A percentile compares a stretch with the other conserved stretches of the same genome.
Evolutionary conservation across 2,888 invertebrate species (phyloP).

Genomic region (Drosophila lacicola): DNA sequence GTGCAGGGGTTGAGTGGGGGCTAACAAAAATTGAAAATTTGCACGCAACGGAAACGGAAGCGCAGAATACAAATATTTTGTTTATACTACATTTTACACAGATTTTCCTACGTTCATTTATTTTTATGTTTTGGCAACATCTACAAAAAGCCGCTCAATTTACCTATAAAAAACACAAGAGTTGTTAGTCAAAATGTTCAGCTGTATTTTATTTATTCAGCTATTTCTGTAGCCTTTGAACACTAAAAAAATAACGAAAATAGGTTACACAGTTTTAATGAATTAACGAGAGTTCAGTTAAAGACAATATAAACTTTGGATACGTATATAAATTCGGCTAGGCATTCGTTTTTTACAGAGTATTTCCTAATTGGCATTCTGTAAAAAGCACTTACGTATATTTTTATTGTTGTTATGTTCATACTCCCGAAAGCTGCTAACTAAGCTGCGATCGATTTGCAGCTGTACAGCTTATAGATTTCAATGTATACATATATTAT

Average conservation of each 20-base stretch:
- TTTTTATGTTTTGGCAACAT: conserved; percentile 12
- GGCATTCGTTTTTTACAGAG: background rate
- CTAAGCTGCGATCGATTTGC: conserved; percentile 9
- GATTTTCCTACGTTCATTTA: conserved; percentile 17
- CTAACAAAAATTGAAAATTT: conserved; percentile 45
- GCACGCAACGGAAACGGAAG: conserved; percentile 69
- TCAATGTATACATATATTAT: background rate
- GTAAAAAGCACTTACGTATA: background rate
- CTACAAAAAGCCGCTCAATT: conserved; percentile 22
- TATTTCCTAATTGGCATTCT: background rate
- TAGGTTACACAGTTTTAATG: no score
- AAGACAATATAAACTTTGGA: no score
- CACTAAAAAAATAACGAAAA: no score
- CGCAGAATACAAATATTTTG: conserved; percentile 57
- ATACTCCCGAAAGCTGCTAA: background rate
- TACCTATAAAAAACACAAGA: conserved; percentile 12
- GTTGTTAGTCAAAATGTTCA: conserved; percentile 10
- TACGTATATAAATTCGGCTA: no score
- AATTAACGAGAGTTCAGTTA: no score
- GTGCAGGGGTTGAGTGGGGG: background rate
- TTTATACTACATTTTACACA: conserved; percentile 31
- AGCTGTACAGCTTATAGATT: background rate
- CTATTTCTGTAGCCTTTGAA: no score
- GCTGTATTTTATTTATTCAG: conserved; percentile 2
- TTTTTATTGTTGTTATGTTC: background rate